Conservation (phyloP, 1,140 invertebrate genomes). For the Paramacrobiotus metropolitanus region DNA sequence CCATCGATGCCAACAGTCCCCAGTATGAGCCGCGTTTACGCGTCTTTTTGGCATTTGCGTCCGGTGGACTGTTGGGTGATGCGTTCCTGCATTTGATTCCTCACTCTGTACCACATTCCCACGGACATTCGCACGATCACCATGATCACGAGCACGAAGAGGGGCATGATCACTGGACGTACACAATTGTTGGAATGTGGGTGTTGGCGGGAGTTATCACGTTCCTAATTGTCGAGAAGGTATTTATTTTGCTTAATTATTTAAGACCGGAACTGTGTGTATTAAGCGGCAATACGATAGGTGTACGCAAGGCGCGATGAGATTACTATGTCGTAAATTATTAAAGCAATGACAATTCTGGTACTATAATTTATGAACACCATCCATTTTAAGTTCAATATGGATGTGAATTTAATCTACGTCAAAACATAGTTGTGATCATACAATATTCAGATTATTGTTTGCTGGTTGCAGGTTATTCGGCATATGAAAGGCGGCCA, state of each 20-base stretch:
- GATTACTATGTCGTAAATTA: too few relatives aligned
- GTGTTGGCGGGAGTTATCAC: slow-evolving; percentile 68
- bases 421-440: too few relatives aligned
- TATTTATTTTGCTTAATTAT: too few relatives aligned
- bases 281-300: too few relatives aligned
- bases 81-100: slow-evolving; percentile 90
- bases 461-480: slow-evolving; percentile 31
- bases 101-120: slow-evolving; percentile 45
- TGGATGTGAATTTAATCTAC: too few relatives aligned
- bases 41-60: slow-evolving; percentile 72
- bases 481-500: slow-evolving; percentile 50
- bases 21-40: slow-evolving; percentile 62
- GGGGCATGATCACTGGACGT: slow-evolving; percentile 31
- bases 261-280: too few relatives aligned
- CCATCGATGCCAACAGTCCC: slow-evolving; percentile 51
- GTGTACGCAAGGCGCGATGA: too few relatives aligned
- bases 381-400: too few relatives aligned
- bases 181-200: slow-evolving; percentile 64
- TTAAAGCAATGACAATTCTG: too few relatives aligned
- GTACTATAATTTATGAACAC: too few relatives aligned
- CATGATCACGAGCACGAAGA: slow-evolving; percentile 29
- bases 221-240: slow-evolving; percentile 75
- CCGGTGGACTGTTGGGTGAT: slow-evolving; percentile 77
- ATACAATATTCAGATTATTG: too few relatives aligned
- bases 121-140: slow-evolving; percentile 28